Evolutionary conservation across 1,140 invertebrate genomes (phyloP).

Genomic region (Brachystomella parvula): DNA sequence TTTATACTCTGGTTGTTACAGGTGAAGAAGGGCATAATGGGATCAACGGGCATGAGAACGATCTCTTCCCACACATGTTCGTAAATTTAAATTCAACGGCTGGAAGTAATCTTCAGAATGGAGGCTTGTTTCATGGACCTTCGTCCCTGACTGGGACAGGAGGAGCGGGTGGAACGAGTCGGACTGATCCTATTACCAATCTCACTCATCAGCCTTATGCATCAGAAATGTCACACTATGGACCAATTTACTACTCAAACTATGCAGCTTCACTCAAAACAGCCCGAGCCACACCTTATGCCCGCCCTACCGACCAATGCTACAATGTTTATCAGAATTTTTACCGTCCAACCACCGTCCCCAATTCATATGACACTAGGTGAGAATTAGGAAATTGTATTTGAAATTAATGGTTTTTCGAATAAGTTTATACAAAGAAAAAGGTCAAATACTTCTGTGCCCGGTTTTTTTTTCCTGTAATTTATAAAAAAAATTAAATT

Average conservation of each 20-base stretch:
- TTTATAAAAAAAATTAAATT: too few relatives aligned
- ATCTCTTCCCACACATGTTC: slow-evolving; percentile 24
- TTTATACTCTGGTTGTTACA: not conserved
- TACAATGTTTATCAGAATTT: slow-evolving; percentile 37
- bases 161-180: not conserved
- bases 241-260: slow-evolving; percentile 47
- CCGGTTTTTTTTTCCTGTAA: too few relatives aligned
- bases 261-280: slow-evolving; percentile 25
- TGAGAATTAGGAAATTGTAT: slow-evolving; percentile 14
- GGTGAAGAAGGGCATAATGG: not conserved
- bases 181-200: slow-evolving; percentile 16
- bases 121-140: not conserved
- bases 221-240: slow-evolving; percentile 47
- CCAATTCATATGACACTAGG: slow-evolving; percentile 33
- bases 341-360: slow-evolving; percentile 31
- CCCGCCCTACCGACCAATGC: slow-evolving; percentile 25
- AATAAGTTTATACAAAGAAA: too few relatives aligned
- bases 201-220: slow-evolving; percentile 46
- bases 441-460: too few relatives aligned
- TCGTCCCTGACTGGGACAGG: not conserved
- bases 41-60: not conserved
- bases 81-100: slow-evolving; percentile 12
- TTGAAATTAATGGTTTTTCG: too few relatives aligned
- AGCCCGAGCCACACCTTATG: slow-evolving; percentile 17
- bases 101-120: not conserved